Conservation (phyloP, 2,113 vertebrate species). For the Eurypyga helias region DNA sequence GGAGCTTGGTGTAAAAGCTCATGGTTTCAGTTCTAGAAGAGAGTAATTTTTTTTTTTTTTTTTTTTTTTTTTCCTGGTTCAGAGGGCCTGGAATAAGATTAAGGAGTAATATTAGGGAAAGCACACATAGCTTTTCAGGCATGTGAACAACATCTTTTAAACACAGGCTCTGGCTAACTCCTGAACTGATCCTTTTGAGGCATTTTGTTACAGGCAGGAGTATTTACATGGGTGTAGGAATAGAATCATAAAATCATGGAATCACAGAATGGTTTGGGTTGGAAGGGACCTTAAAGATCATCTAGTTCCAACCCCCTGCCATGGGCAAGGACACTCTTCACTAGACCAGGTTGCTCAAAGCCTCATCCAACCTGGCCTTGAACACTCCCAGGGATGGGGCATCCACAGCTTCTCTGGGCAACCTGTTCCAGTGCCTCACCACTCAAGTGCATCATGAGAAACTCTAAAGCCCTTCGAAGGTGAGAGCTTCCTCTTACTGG, state of each 20-base stretch:
- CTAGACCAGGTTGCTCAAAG: no score
- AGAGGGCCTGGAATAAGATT: constrained; percentile 1
- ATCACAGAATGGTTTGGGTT: no score
- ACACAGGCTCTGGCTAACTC: neutral
- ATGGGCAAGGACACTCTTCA: no score
- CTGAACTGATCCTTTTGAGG: neutral
- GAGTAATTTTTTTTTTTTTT: neutral
- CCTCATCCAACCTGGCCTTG: no score
- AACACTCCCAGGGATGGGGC: no score
- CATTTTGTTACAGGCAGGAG: neutral
- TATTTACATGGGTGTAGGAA: neutral
- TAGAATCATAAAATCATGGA: no score
- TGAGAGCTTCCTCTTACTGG: accelerated
- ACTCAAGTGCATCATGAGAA: neutral
- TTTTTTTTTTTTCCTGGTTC: neutral
- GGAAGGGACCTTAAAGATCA: no score
- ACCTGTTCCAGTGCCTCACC: no score
- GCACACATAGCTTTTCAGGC: neutral
- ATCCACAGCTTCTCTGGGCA: no score
- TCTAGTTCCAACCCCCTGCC: no score
- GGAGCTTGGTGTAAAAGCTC: neutral
- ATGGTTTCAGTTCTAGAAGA: neutral
- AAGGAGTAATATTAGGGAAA: neutral
- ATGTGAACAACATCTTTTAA: neutral
- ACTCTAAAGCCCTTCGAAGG: neutral